Percentiles rank a stretch among this genome's conserved stretches.
These are phyloP conservation scores for Oncorhynchus tshawytscha DNA, from an alignment of 2,113 vertebrate genomes.

Conservation along the genomic window DNA sequence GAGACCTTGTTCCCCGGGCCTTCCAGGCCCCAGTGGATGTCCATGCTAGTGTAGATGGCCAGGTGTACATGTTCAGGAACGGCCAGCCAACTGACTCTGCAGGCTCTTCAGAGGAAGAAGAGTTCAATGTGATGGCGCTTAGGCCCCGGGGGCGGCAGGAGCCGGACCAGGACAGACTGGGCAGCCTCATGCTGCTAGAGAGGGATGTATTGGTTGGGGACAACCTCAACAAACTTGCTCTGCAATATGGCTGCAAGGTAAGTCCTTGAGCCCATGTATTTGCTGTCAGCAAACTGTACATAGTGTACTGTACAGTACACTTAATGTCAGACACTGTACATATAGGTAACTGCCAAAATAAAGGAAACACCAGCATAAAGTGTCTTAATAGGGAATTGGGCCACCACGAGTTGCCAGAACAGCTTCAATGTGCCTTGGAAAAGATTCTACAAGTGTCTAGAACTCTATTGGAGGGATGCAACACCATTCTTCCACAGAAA, in stretches of 20 bases:
- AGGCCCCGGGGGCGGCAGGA: conserved; percentile 64
- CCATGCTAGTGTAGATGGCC: conserved; percentile 77
- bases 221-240: conserved; percentile 89
- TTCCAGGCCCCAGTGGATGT: conserved; percentile 85
- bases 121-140: conserved; percentile 71
- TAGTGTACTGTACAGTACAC: no score
- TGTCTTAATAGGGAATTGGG: no score
- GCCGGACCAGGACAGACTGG: conserved; percentile 49
- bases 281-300: not conserved
- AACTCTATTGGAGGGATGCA: no score
- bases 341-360: no score
- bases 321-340: no score
- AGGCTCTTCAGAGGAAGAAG: conserved; percentile 82
- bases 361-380: no score
- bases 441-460: no score
- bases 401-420: no score
- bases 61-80: conserved; percentile 81
- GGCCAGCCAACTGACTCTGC: conserved; percentile 54
- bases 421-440: no score
- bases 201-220: conserved; percentile 78
- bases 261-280: conserved; percentile 27
- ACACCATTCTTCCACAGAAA: no score
- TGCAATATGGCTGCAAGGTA: conserved; percentile 95
- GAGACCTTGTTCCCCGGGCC: conserved; percentile 66
- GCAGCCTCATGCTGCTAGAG: conserved; percentile 78